Evolutionary conservation across 2,797 vertebrate species (phyloP).

Genomic region (Arnoldichthys spilopterus): DNA sequence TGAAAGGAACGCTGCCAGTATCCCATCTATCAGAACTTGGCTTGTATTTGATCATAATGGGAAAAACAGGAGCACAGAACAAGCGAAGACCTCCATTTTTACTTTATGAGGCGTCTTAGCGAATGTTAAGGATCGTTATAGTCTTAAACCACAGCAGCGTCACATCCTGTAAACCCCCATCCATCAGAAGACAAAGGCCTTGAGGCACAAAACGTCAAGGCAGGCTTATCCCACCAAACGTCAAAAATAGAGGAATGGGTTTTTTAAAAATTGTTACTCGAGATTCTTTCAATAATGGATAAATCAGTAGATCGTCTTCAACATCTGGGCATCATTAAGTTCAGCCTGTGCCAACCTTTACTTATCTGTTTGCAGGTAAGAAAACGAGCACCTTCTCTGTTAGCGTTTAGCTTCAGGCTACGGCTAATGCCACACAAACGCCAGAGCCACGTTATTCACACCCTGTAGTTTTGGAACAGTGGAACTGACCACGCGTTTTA

Average conservation of each 20-base stretch:
- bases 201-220: background rate
- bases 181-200: background rate
- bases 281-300: too few species aligned
- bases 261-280: too few species aligned
- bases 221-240: background rate
- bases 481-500: too few species aligned
- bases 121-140: too few species aligned
- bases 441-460: background rate
- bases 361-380: slow-evolving; percentile 84
- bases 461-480: background rate
- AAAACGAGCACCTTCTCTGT: slow-evolving; percentile 63
- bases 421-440: background rate
- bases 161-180: background rate
- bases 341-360: slow-evolving; percentile 36
- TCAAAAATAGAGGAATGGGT: background rate
- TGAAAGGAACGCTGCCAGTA: background rate
- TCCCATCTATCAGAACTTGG: too few species aligned
- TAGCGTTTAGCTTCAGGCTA: background rate
- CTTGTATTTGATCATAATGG: too few species aligned
- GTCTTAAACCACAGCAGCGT: background rate
- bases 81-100: too few species aligned
- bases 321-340: background rate
- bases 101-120: background rate
- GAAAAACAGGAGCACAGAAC: too few species aligned
- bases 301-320: background rate